Evolutionary conservation across 2,797 vertebrate species (phyloP).

Genomic region (Lithobates pipiens): DNA sequence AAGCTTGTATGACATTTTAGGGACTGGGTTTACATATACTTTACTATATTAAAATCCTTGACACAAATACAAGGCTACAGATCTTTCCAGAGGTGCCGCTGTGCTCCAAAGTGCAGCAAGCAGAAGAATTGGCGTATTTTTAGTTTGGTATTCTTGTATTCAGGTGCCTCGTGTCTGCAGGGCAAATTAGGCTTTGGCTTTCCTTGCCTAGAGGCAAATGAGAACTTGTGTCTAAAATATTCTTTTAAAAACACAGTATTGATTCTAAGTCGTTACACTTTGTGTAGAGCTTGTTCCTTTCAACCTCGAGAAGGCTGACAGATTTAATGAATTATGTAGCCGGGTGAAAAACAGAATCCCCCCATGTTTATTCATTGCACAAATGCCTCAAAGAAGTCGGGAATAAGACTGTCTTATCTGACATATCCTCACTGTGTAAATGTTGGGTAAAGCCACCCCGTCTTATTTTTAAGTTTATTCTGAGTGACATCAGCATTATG

Average conservation of each 20-base stretch:
- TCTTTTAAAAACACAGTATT: conserved; percentile 26
- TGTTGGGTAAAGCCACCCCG: background rate
- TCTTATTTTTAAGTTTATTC: background rate
- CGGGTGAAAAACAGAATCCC: conserved; percentile 13
- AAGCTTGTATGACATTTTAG: too few relatives aligned
- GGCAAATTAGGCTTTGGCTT: conserved; percentile 27
- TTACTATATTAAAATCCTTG: too few relatives aligned
- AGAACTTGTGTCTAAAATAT: conserved; percentile 16
- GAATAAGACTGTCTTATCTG: background rate
- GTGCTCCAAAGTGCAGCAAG: background rate
- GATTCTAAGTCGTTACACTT: conserved; percentile 23
- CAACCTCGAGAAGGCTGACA: conserved; percentile 16
- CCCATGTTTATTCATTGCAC: background rate
- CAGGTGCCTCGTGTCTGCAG: conserved; percentile 6
- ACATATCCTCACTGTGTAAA: background rate
- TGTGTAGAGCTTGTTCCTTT: conserved; percentile 15
- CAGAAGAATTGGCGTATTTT: background rate
- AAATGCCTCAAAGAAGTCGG: background rate
- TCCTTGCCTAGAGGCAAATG: conserved; percentile 5
- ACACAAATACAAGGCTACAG: background rate
- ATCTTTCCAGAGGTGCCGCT: background rate
- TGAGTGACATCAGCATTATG: background rate
- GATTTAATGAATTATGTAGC: conserved; percentile 38
- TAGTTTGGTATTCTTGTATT: background rate
- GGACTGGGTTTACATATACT: too few relatives aligned